phyloP scores from a whole-genome alignment of 2,113 vertebrate species.

The Rhabdomys dilectus region DNA sequence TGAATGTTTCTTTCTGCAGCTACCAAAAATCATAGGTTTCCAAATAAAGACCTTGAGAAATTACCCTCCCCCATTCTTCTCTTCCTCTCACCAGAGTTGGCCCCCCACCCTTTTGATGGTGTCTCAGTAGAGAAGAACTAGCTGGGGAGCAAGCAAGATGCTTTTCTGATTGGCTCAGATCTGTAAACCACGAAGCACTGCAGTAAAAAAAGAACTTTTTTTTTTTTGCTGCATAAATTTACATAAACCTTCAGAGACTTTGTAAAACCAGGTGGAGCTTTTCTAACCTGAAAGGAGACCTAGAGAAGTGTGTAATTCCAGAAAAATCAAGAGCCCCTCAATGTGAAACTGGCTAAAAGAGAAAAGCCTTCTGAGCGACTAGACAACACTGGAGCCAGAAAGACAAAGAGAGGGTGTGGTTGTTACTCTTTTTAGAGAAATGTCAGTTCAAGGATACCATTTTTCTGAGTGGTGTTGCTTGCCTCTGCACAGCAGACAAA shows the following conservation, averaged over 20 bases:
- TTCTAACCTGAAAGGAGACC: neutral
- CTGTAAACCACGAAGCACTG: constrained; percentile 17
- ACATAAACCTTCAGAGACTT: constrained; percentile 68
- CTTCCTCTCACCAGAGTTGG: neutral
- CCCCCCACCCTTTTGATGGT: neutral
- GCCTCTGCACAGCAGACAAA: neutral
- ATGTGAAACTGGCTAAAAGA: constrained; percentile 52
- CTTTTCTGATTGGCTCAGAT: constrained; percentile 65
- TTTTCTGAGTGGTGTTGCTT: constrained; percentile 46
- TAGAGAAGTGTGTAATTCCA: constrained; percentile 42
- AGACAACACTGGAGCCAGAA: constrained; percentile 16
- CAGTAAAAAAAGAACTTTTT: constrained; percentile 50
- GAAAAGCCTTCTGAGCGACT: constrained; percentile 41
- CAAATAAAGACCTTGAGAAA: constrained; percentile 52
- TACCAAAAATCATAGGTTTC: neutral
- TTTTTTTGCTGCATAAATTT: constrained; percentile 79
- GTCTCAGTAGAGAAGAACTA: neutral
- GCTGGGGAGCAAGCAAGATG: neutral
- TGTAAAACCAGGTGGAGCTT: neutral
- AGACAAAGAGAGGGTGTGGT: constrained; percentile 51
- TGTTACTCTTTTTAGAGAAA: constrained; percentile 52
- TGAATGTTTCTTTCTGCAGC: constrained; percentile 47
- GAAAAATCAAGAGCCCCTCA: constrained; percentile 39
- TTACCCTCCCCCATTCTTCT: neutral
- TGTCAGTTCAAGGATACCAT: constrained; percentile 64